Base-by-base conservation (phyloP, 2,797 vertebrate species). In the Lepilemur ruficaudatus region DNA sequence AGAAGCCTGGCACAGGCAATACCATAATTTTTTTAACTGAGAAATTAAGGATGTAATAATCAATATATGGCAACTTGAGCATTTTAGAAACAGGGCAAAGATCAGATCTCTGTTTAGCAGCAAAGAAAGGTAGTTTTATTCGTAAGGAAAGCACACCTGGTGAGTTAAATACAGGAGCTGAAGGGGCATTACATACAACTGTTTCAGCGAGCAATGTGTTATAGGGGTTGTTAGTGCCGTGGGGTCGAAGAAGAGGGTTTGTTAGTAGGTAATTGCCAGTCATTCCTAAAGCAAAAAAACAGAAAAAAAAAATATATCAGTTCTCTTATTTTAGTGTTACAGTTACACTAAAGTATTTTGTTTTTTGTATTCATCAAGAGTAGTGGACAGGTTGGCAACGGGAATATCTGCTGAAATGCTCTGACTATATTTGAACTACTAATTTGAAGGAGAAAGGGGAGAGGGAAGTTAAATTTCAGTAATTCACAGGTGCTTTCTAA, bases 181-280 rank as follows among this genome's bases (percentile, higher is more conserved):
- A 99, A 98, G 99, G 99, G 99, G 99, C 99, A 99, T 99, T 99
- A 99, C 99, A 99, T 98, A 99, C 99, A 99, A 99, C 99, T 98
- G 99, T 99, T 99, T 99, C 99, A 98, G 99, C 99, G 98, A 99
- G 99, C 99, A 99, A 99, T 99, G 99, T 99, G 99, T 99, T 99
- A 99, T 99, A 99, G 98, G 99, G 99, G 99, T 99, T 99, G 99
- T 99, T 99, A 99, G 99, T 99, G 99, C 99, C 99, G 99, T 99
- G 99, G 98, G 99, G 99, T 99, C 99, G 99, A 98, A 99, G 99
- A 98, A 99, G 99, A 99, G 99, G 99, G 98, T 99, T 99, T 99
- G 99, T 99, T 99, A 99, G 99, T 99, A 99, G 99, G 99, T 99
- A 99, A 99, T 99, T 99, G 99, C 99, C 99, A 99, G 99, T 99